Conservation (phyloP, 1,140 invertebrate genomes). For the Achroia grisella region DNA sequence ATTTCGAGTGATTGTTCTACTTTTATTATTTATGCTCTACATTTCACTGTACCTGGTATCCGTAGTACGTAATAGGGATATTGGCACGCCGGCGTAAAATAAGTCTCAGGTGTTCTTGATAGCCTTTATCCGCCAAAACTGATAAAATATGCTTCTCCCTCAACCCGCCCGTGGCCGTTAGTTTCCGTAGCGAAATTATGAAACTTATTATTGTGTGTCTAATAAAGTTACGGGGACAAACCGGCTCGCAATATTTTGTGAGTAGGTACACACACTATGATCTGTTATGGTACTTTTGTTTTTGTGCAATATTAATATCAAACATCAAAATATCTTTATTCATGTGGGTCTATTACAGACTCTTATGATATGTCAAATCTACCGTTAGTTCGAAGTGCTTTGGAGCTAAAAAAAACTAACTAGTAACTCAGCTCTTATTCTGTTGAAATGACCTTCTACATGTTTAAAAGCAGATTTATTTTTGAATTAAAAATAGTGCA, state of each 20-base stretch:
- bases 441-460: too few species aligned
- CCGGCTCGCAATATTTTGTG: not conserved
- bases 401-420: too few species aligned
- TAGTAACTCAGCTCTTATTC: too few species aligned
- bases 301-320: too few species aligned
- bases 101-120: slow-evolving; percentile 67
- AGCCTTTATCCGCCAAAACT: slow-evolving; percentile 67
- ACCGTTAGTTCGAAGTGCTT: too few species aligned
- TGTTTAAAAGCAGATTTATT: too few species aligned
- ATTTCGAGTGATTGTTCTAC: slow-evolving; percentile 16
- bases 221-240: not conserved
- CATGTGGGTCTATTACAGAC: too few species aligned
- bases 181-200: slow-evolving; percentile 23
- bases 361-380: too few species aligned
- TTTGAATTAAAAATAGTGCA: too few species aligned
- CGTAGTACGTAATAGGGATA: slow-evolving; percentile 15
- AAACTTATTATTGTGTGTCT: slow-evolving; percentile 18
- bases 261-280: too few species aligned
- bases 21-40: slow-evolving; percentile 29
- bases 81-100: slow-evolving; percentile 48
- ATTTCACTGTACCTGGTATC: slow-evolving; percentile 3
- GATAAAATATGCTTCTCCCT: slow-evolving; percentile 60
- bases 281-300: too few species aligned
- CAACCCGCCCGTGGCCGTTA: slow-evolving; percentile 27
- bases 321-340: too few species aligned